A percentile compares a stretch with the other conserved stretches of the same genome.
Conservation (phyloP, 1,140 invertebrate species). For the Drosophila arawakana region DNA sequence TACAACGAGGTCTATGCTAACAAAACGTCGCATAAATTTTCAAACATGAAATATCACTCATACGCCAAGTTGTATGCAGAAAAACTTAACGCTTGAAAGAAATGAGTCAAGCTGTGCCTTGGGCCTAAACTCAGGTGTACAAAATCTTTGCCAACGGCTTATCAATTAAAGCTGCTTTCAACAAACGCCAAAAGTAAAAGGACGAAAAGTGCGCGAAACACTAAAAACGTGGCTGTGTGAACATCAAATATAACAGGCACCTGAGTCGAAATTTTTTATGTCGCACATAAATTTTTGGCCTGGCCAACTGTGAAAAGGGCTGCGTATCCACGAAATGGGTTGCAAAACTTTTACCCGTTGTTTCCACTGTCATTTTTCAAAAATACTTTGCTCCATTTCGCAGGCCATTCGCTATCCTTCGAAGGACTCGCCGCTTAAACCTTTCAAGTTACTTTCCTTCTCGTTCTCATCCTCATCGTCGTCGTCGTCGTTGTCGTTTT, state of each 20-base stretch:
- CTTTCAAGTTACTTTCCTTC: constrained; percentile 35
- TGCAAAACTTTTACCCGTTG: constrained; percentile 37
- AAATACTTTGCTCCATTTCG: constrained; percentile 23
- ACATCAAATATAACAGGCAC: constrained; percentile 70
- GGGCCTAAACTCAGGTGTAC: constrained; percentile 3
- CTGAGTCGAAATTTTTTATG: constrained; percentile 77
- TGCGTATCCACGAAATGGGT: constrained; percentile 32
- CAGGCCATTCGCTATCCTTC: neutral
- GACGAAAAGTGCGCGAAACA: constrained; percentile 32
- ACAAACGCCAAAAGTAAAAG: neutral
- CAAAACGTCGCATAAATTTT: constrained; percentile 45
- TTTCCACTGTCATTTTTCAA: constrained; percentile 35
- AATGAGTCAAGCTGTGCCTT: constrained; percentile 5
- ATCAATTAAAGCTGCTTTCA: constrained; percentile 66
- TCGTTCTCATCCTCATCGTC: neutral
- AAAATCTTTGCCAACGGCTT: constrained; percentile 31
- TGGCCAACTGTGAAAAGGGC: constrained; percentile 38
- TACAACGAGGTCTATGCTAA: neutral
- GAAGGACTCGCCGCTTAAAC: constrained; percentile 27
- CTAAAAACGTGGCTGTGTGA: constrained; percentile 20
- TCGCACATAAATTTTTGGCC: constrained; percentile 67
- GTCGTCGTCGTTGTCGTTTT: constrained; percentile 24
- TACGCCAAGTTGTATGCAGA: constrained; percentile 50
- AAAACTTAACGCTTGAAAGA: constrained; percentile 26
- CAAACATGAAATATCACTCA: constrained; percentile 78